Evolutionary conservation across 2,888 invertebrate genomes (phyloP), one percentile per base, ranked within the genome.

Genomic region (Hypercompe scribonia): DNA sequence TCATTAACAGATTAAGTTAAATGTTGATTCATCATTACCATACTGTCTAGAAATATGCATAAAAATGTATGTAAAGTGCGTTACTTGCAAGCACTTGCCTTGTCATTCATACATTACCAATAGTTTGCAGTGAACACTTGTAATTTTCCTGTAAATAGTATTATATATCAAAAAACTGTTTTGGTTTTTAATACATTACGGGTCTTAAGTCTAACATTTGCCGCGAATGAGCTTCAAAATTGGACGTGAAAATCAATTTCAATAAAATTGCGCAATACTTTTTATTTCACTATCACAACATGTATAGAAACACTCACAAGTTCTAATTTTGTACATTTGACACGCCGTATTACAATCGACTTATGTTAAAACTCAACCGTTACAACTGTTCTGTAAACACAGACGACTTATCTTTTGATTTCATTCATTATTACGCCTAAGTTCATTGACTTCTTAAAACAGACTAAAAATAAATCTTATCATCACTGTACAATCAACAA

Each of bases 131-230:
- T 83, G 80, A 80, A 83, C 81, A 84, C 80, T 80, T 84, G 78
- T 85, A 83, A 67, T 78, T 82, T 78, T 77, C 76, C 82, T 82
- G 83, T 83, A 78, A 68, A 80, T 81, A 71, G 50, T 73, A 75
- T 73, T 76, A 80, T 73, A 74, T 69, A 61, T 73, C 76, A 73
- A 78, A 81, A 70, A 83, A 76, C 75, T 77, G 77, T 80, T 76
- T 79, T 78, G 74, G 70, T 82, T 84, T 82, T 80, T 84, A 87
- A 84, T 87, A 87, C 86, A 80, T 86, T 89, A 89, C 89, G 88
- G 89, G 89, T 89, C 84, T 86, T 83, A 83, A 86, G 82, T 86
- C 84, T 88, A 87, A 82, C 72, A 81, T 77, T 78, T 81, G 82
- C 84, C 82, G 81, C 81, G 79, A 76, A 71, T 76, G 71, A 76